Evolutionary conservation across 2,888 invertebrate species (phyloP).

Genomic region (Cyclophora albipunctata): DNA sequence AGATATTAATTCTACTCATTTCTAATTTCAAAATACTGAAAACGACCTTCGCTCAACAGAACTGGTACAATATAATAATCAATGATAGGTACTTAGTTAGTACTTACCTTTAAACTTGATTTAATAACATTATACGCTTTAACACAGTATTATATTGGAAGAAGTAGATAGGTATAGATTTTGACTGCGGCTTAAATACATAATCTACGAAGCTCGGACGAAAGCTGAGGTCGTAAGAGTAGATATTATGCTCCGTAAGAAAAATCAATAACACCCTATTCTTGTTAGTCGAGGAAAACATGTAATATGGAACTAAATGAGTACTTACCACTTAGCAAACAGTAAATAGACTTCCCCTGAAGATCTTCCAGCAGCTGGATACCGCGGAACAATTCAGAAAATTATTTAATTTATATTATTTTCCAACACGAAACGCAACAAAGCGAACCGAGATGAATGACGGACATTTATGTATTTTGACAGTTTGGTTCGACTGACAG

Average conservation of each 20-base stretch:
- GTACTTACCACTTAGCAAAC: constrained; percentile 38
- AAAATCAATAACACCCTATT: constrained; percentile 37
- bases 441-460: constrained; percentile 29
- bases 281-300: no score
- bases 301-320: no score
- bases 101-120: neutral
- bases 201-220: constrained; percentile 7
- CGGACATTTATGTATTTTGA: constrained; percentile 14
- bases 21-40: constrained; percentile 44
- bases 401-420: constrained; percentile 42
- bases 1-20: constrained; percentile 14
- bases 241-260: constrained; percentile 9
- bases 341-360: constrained; percentile 15
- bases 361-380: constrained; percentile 17
- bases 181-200: no score
- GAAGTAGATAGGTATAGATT: neutral
- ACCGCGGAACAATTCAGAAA: constrained; percentile 25
- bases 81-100: neutral
- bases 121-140: neutral
- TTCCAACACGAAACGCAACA: constrained; percentile 32
- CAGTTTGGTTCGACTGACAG: neutral
- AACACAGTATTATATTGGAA: neutral
- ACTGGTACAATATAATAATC: no score
- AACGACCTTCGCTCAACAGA: constrained; percentile 28
- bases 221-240: constrained; percentile 1